A percentile compares a stretch with the other conserved stretches of the same genome.
Evolutionary conservation across 1,140 invertebrate genomes (phyloP).

Genomic region (Trichonephila inaurata): DNA sequence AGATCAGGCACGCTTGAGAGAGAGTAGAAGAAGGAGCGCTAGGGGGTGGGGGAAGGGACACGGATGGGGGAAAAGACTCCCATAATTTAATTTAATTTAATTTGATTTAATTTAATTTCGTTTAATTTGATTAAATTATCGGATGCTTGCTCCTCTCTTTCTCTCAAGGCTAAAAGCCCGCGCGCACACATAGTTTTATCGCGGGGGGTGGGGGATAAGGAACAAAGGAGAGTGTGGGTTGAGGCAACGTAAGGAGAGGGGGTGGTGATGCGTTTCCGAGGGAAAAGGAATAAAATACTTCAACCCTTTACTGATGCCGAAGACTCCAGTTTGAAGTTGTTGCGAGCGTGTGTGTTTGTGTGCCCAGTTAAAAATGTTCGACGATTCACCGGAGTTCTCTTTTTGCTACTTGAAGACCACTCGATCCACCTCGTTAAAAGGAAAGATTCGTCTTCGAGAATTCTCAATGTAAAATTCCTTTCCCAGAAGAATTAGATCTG

Average conservation of each 20-base stretch:
- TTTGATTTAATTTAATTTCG: constrained; percentile 76
- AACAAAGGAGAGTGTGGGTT: background rate
- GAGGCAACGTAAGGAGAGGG: background rate
- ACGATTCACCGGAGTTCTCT: background rate
- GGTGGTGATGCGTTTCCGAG: background rate
- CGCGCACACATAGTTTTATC: constrained; percentile 41
- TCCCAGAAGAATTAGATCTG: too few relatives aligned
- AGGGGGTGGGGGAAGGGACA: background rate
- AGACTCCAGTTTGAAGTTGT: constrained; percentile 19
- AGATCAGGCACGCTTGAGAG: constrained; percentile 74
- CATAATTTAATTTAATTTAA: constrained; percentile 77
- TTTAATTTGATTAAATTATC: constrained; percentile 77
- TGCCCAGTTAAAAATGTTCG: constrained; percentile 17
- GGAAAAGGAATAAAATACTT: constrained; percentile 64
- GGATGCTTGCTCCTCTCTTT: constrained; percentile 45
- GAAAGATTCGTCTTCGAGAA: background rate
- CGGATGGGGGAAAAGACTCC: constrained; percentile 53
- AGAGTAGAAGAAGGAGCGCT: constrained; percentile 42
- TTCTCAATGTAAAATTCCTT: too few relatives aligned
- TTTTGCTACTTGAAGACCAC: background rate
- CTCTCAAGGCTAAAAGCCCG: constrained; percentile 41
- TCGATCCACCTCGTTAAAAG: background rate
- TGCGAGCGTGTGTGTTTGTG: background rate
- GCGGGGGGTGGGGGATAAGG: background rate
- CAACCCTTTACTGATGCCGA: constrained; percentile 58